Conservation (phyloP, 2,888 invertebrate genomes). For the Halictus quadricinctus region DNA sequence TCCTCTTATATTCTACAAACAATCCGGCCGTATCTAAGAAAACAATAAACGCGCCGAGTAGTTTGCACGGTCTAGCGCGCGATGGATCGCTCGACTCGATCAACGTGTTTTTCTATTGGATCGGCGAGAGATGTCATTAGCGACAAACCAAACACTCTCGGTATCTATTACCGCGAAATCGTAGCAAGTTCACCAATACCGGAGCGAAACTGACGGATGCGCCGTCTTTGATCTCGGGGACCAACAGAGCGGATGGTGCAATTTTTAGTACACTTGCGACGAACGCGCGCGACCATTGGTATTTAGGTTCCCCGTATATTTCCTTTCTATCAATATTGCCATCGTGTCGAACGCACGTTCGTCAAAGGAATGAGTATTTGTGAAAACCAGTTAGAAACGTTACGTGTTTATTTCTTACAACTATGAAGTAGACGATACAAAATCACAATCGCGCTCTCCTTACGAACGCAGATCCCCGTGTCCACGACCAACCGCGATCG, state of each 20-base stretch:
- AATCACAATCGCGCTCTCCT: conserved; percentile 67
- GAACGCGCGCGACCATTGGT: background rate
- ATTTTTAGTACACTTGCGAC: background rate
- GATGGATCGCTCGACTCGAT: background rate
- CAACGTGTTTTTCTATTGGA: background rate
- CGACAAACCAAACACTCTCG: background rate
- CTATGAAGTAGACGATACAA: conserved; percentile 68
- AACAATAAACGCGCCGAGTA: conserved; percentile 3
- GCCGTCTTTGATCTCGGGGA: background rate
- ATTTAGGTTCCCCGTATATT: background rate
- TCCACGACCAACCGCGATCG: conserved; percentile 36
- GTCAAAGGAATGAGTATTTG: conserved; percentile 11
- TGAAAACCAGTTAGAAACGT: conserved; percentile 63
- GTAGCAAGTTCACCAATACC: background rate
- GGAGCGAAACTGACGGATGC: background rate
- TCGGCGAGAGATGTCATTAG: conserved; percentile 38
- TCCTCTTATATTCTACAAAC: background rate
- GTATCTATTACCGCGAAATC: background rate
- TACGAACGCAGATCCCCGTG: conserved; percentile 28
- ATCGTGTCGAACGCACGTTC: background rate
- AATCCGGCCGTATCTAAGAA: background rate
- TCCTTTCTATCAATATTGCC: background rate
- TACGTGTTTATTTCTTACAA: conserved; percentile 72
- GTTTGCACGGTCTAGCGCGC: background rate
- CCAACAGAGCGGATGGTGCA: background rate